Evolutionary conservation across 2,113 vertebrate species (phyloP), one percentile per base, ranked within the genome.

Genomic region (Leucoraja erinaceus): DNA sequence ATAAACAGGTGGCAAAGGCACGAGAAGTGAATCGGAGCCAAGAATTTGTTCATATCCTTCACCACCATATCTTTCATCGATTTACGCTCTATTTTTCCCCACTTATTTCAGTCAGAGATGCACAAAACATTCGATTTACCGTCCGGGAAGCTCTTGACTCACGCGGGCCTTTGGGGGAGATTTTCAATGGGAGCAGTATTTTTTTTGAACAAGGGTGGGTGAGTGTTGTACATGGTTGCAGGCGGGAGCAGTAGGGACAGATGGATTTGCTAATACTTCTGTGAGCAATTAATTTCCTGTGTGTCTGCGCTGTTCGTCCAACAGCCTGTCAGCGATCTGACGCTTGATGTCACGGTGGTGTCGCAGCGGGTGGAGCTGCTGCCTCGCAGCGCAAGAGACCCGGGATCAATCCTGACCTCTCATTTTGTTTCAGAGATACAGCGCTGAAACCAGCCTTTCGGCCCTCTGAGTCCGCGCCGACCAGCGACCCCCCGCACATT

Each of bases 261-360:
- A 88, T 88, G 83, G 81, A 66, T 56, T n/a, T 88, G 83, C n/a
- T 88, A 86, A 88, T 31, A 88, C 18, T 63, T n/a, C n/a, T 18
- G 28, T 63, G 83, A 88, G 83, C 28, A 63, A 88, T 66, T 88
- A 66, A 66, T 88, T 63, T 54, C 31, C 70, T 88, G 59, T 9
- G 83, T 88, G 59, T 31, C n/a, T 31, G 59, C 38, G 31, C 61
- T 12, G n/a, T 59, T 88, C 63, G 83, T 31, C 83, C 83, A 88
- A 88, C 12, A 88, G n/a, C 5, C 59, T 63, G 31, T 88, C 59
- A 63, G 12, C 59, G 31, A 25, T 18, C 2, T 63, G 28, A 7
- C 28, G n/a, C 16, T 10, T 86, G 59, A 63, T 25, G 63, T 88
- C 83, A 31, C 59, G 63, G 16, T 5, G 8, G 18, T 59, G 31